Conservation (phyloP, 2,113 vertebrate genomes). For the Haemorhous mexicanus region DNA sequence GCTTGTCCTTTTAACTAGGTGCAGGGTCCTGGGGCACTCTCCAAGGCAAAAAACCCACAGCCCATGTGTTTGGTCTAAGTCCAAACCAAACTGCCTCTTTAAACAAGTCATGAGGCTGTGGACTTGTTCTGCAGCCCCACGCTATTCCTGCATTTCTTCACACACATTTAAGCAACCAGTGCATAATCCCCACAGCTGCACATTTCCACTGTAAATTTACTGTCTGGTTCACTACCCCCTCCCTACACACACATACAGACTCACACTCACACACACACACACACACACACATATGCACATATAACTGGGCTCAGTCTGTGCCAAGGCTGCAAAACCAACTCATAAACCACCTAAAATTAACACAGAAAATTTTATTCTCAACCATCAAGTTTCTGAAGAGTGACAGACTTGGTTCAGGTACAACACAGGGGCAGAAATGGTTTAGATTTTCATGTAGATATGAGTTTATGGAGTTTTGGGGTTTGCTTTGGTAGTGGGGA, state of each 20-base stretch:
- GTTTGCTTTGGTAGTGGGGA: neutral
- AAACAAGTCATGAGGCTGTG: neutral
- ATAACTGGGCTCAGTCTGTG: neutral
- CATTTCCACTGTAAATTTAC: constrained; percentile 3
- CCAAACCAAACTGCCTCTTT: constrained; percentile 10
- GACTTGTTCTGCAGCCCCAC: neutral
- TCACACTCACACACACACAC: neutral
- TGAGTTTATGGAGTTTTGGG: accelerated
- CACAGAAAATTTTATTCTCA: neutral
- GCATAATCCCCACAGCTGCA: constrained; percentile 35
- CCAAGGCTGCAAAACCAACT: neutral
- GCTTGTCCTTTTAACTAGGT: neutral
- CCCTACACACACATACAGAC: neutral
- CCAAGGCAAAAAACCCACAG: neutral
- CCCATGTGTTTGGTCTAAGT: neutral
- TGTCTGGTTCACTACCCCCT: neutral
- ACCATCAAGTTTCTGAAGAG: neutral
- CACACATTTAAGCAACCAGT: constrained; percentile 14
- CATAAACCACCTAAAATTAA: neutral
- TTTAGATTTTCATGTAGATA: neutral
- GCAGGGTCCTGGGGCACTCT: neutral
- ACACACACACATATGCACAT: accelerated
- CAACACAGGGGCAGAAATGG: neutral
- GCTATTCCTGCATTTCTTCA: neutral
- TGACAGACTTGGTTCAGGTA: neutral